phyloP scores from a whole-genome alignment of 35 echinoderm and acorn worm genomes.

The Acanthaster planci region DNA sequence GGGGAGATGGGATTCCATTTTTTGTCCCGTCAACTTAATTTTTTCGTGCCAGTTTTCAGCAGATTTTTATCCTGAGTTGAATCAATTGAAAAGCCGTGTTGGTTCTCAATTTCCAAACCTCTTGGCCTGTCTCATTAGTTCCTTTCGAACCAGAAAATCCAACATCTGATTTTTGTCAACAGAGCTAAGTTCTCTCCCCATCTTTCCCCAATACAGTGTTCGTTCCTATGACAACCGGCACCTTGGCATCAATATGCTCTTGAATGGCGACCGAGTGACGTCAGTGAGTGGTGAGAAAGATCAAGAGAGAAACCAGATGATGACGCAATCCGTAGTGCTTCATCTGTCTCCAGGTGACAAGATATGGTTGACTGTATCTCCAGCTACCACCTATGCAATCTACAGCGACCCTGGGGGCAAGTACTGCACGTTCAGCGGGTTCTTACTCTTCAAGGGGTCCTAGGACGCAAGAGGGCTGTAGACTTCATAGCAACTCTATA shows the following conservation, averaged over 20 bases:
- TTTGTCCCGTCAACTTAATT: no score
- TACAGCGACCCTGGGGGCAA: slow-evolving; percentile 65
- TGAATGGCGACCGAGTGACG: slow-evolving; percentile 57
- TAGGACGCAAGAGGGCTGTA: slow-evolving; percentile 15
- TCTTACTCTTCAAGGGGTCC: slow-evolving; percentile 64
- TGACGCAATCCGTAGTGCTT: slow-evolving; percentile 67
- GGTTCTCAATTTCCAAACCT: no score
- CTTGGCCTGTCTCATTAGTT: no score
- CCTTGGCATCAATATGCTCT: slow-evolving; percentile 67
- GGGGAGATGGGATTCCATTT: background rate
- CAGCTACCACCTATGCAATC: slow-evolving; percentile 44
- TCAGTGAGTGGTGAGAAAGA: slow-evolving; percentile 54
- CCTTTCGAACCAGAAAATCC: no score
- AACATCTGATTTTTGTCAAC: no score
- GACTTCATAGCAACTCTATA: background rate
- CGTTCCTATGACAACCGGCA: slow-evolving; percentile 65
- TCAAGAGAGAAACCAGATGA: slow-evolving; percentile 62
- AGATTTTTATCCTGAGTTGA: no score
- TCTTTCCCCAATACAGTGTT: slow-evolving; percentile 36
- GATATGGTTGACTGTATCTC: slow-evolving; percentile 56
- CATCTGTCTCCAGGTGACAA: slow-evolving; percentile 49
- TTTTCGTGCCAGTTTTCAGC: no score
- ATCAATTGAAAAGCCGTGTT: no score
- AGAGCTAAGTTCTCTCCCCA: no score
- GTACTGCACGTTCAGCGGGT: slow-evolving; percentile 76